Evolutionary conservation across 1,140 invertebrate species (phyloP).

Genomic region (Caenorhabditis tropicalis): DNA sequence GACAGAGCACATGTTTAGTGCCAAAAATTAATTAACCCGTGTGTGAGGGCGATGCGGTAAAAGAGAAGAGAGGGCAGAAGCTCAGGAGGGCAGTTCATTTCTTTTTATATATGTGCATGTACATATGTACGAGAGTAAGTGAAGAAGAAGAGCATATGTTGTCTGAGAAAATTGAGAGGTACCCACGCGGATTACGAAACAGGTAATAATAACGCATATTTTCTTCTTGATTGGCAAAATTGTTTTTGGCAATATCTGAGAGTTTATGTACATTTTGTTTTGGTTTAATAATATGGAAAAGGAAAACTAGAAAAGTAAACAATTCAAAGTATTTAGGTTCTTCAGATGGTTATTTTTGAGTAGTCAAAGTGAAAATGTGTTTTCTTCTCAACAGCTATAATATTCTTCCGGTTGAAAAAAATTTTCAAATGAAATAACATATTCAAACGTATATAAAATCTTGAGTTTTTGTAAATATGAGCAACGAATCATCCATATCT

Average conservation of each 20-base stretch:
- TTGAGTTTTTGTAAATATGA: too few relatives aligned
- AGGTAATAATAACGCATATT: background rate
- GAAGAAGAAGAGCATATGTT: background rate
- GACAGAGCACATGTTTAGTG: constrained; percentile 40
- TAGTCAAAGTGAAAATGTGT: too few relatives aligned
- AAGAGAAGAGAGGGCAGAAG: background rate
- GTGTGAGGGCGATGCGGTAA: background rate
- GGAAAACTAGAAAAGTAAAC: too few relatives aligned
- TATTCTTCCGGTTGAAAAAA: too few relatives aligned
- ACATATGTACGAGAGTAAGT: constrained; percentile 15
- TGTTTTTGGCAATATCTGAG: background rate
- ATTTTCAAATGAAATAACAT: too few relatives aligned
- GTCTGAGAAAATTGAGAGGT: background rate
- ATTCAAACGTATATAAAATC: too few relatives aligned
- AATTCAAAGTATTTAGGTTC: too few relatives aligned
- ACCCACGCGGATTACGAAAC: constrained; percentile 23
- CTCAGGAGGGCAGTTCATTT: background rate
- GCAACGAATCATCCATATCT: too few relatives aligned
- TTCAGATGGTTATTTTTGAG: too few relatives aligned
- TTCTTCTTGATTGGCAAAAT: background rate
- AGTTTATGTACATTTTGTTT: too few relatives aligned
- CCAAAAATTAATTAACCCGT: constrained; percentile 32
- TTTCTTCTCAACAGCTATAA: too few relatives aligned
- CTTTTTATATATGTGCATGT: constrained; percentile 39
- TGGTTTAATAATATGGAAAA: too few relatives aligned